phyloP scores from a whole-genome alignment of 2,797 vertebrate genomes.

The Cyprinella venusta region DNA sequence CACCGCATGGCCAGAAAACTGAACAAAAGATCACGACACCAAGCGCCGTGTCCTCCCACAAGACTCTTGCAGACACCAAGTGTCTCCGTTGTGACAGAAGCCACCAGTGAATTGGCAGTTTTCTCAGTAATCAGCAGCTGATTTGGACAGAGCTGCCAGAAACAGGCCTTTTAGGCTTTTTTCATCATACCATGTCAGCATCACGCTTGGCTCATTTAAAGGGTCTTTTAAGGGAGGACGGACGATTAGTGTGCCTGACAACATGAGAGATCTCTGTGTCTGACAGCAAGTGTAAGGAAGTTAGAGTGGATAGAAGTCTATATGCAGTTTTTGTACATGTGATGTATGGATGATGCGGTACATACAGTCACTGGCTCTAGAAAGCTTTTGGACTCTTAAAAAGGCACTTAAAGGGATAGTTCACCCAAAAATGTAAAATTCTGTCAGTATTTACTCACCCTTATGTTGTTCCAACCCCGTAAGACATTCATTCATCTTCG shows the following conservation, averaged over 20 bases:
- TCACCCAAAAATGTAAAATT: neutral
- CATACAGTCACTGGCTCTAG: neutral
- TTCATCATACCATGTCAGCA: slow-evolving; percentile 41
- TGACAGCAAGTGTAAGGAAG: slow-evolving; percentile 63
- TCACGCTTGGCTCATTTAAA: slow-evolving; percentile 42
- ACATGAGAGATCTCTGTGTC: slow-evolving; percentile 61
- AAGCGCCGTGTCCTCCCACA: slow-evolving; percentile 34
- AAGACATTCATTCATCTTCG: neutral
- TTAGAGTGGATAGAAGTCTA: neutral
- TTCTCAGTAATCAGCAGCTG: slow-evolving; percentile 70
- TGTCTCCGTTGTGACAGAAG: slow-evolving; percentile 43
- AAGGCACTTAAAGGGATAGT: neutral
- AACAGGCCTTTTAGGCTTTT: slow-evolving; percentile 66
- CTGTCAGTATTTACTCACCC: no score
- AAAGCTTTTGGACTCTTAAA: neutral
- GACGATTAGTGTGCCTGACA: slow-evolving; percentile 50
- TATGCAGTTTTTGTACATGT: neutral
- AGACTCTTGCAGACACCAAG: slow-evolving; percentile 40
- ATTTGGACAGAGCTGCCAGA: slow-evolving; percentile 74
- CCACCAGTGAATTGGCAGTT: slow-evolving; percentile 46
- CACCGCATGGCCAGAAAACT: slow-evolving; percentile 3
- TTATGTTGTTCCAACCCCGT: neutral
- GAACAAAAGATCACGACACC: slow-evolving; percentile 44
- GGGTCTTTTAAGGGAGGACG: slow-evolving; percentile 19
- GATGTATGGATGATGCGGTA: neutral